Evolutionary conservation across 2,113 vertebrate species (phyloP).

Genomic region (Anolis sagrei): DNA sequence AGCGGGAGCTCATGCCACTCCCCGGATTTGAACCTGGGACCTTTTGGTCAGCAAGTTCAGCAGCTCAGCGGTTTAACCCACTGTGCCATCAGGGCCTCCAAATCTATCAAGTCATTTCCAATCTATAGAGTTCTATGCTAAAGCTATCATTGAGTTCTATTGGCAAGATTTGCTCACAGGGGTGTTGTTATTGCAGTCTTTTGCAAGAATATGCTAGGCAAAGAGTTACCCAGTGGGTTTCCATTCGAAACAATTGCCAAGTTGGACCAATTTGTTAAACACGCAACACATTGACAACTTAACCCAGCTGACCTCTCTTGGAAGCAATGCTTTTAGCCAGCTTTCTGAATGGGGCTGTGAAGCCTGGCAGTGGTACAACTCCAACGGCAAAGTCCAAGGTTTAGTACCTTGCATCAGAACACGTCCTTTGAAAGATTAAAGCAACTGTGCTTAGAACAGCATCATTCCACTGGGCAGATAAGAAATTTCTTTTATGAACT

Average conservation of each 20-base stretch:
- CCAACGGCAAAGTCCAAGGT: slow-evolving; percentile 53
- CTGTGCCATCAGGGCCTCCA: too few species aligned
- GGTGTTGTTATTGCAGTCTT: too few species aligned
- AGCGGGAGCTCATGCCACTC: too few species aligned
- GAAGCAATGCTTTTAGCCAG: not conserved
- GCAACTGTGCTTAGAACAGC: slow-evolving; percentile 35
- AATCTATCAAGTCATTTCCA: too few species aligned
- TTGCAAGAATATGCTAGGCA: too few species aligned
- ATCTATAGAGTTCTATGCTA: too few species aligned
- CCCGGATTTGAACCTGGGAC: too few species aligned
- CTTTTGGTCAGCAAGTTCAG: too few species aligned
- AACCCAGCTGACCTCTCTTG: not conserved
- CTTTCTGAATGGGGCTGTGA: not conserved
- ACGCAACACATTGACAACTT: not conserved
- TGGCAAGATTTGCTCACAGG: too few species aligned
- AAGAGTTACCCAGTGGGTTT: too few species aligned
- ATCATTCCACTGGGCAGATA: slow-evolving; percentile 44
- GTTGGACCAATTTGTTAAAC: not conserved
- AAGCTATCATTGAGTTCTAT: too few species aligned
- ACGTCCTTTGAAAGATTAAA: slow-evolving; percentile 35
- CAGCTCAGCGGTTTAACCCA: too few species aligned
- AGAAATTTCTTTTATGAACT: slow-evolving; percentile 52
- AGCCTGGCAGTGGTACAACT: not conserved
- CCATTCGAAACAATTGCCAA: not conserved
- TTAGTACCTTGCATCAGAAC: not conserved